These are phyloP conservation scores for Acanthosepion lycidas DNA, from an alignment of 2,888 invertebrate species.

Conservation along the genomic window DNA sequence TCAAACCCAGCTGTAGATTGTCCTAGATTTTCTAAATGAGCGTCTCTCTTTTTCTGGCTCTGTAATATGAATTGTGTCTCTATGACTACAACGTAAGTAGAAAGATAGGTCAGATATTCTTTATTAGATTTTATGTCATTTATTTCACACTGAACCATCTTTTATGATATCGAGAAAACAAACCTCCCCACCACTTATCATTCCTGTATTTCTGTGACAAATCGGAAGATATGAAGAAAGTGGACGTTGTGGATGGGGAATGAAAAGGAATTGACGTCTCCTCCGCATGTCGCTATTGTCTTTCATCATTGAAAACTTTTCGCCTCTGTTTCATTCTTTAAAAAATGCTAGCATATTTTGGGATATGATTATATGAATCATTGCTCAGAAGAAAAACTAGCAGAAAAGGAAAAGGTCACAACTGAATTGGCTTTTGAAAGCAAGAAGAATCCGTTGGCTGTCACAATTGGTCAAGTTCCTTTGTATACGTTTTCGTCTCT, in stretches of 20 bases:
- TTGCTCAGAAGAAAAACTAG: neutral
- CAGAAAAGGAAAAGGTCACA: slow-evolving; percentile 1
- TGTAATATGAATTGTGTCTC: neutral
- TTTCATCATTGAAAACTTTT: neutral
- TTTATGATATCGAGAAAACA: neutral
- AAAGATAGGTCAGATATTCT: neutral
- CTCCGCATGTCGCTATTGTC: neutral
- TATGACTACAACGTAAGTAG: neutral
- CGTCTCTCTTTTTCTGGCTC: neutral
- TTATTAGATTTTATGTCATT: neutral
- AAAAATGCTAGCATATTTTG: neutral
- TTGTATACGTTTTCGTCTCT: neutral
- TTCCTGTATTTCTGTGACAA: neutral
- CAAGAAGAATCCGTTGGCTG: neutral
- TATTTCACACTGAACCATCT: neutral
- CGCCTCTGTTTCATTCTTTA: neutral
- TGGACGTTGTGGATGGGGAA: neutral
- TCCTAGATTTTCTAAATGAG: neutral
- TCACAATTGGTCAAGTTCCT: neutral
- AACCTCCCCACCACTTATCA: neutral
- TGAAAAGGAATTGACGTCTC: slow-evolving; percentile 1
- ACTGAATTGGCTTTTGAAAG: neutral
- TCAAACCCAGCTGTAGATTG: neutral
- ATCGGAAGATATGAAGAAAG: neutral
- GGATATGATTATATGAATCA: slow-evolving; percentile 10